These are phyloP conservation scores for Oithona nana DNA, from an alignment of 2,888 invertebrate species.

Conservation along the genomic window DNA sequence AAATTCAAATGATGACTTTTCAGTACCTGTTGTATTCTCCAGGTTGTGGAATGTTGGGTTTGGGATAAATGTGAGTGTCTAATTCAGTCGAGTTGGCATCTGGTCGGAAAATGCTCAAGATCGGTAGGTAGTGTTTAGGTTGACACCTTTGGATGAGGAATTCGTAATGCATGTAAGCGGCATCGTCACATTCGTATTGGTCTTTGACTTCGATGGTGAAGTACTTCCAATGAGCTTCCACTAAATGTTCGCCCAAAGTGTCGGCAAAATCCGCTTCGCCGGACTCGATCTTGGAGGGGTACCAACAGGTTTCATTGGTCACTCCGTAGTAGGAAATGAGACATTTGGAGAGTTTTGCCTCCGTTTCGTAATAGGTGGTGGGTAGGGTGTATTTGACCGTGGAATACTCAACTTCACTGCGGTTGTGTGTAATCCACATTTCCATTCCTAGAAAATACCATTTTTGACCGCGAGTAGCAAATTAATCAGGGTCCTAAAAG, in stretches of 20 bases:
- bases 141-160: constrained; percentile 5
- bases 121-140: constrained; percentile 11
- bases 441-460: constrained; percentile 13
- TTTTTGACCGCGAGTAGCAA: too few relatives aligned
- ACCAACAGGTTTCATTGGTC: constrained; percentile 16
- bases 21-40: constrained; percentile 6
- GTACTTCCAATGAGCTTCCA: constrained; percentile 16
- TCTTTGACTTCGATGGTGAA: constrained; percentile 11
- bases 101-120: constrained; percentile 2
- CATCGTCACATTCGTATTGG: constrained; percentile 12
- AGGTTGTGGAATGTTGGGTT: constrained; percentile 3
- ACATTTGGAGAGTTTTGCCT: neutral
- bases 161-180: constrained; percentile 13
- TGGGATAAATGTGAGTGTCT: constrained; percentile 3
- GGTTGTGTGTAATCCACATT: constrained; percentile 14
- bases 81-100: neutral
- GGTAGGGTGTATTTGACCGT: neutral
- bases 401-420: neutral
- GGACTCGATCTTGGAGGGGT: constrained; percentile 3
- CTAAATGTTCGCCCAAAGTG: constrained; percentile 9
- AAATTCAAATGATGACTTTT: too few relatives aligned
- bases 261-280: constrained; percentile 7
- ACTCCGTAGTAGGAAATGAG: constrained; percentile 14
- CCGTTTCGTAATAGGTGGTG: neutral
- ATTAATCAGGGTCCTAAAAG: too few relatives aligned